Base-by-base conservation (phyloP, 2,888 invertebrate genomes). In the Junonia oenone region DNA sequence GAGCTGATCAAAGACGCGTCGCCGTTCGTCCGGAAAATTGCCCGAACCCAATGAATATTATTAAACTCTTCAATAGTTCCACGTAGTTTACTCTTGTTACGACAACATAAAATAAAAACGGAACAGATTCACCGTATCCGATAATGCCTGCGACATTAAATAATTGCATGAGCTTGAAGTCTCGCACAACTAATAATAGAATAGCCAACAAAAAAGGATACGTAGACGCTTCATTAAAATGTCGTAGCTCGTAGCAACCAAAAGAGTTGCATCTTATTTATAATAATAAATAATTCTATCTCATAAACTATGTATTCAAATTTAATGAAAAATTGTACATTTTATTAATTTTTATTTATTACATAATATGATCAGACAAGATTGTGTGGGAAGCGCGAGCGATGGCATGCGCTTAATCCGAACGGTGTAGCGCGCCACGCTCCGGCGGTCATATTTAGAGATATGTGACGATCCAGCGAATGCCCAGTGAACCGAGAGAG, bases 31-130 rank as follows among this genome's bases (percentile, higher is more conserved):
- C 77, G 88, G 84, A 90, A 91, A 91, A 90, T 91, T 90, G 87
- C 77, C 85, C 80, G 73, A 71, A 82, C 84, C 81, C 90, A 90
- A 88, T 90, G 90, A 90, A 91, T 90, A 90, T 90, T 89, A 90
- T 90, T 89, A 90, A 84, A 84, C 87, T 84, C 84, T 83, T 83
- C 81, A 79, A 82, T 85, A 84, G 83, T 83, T 87, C 78, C 81
- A 73, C 75, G 78, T 84, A 82, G 78, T 81, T 82, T 79, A 76
- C 76, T 78, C 75, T 76, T 73, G 75, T 78, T 76, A 81, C 69
- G 73, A 71, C 77, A 82, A 78, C 70, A 71, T 72, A 71, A 67
- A 60, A 68, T 63, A 49, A 37, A 17, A 45, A 46, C 29, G 29
- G 26, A 53, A 38, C 26, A 38, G 9, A 48, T 43, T 33, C 2